Percentiles rank a stretch among this genome's conserved stretches.
Evolutionary conservation across 2,113 vertebrate species (phyloP).

Genomic region (Anolis carolinensis): DNA sequence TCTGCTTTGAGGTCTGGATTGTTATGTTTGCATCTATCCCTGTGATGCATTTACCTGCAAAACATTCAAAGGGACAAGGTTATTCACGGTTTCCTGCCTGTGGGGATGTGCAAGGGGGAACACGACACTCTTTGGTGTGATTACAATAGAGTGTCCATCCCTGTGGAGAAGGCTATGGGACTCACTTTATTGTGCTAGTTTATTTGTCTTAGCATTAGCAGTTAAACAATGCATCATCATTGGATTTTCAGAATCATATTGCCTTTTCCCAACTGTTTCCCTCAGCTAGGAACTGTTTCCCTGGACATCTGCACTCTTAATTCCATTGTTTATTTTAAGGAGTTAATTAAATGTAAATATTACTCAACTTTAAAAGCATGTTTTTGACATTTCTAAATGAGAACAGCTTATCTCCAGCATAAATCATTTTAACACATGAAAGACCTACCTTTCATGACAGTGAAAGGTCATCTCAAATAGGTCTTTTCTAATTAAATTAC

Average conservation of each 20-base stretch:
- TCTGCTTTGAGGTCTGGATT: slow-evolving; percentile 24
- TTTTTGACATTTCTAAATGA: background rate
- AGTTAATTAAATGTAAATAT: background rate
- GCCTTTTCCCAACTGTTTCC: background rate
- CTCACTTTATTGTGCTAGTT: background rate
- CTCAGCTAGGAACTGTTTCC: background rate
- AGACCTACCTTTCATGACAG: background rate
- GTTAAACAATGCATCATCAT: background rate
- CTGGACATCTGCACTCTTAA: background rate
- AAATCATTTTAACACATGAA: background rate
- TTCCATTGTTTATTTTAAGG: background rate
- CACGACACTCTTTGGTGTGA: background rate
- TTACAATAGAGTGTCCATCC: background rate
- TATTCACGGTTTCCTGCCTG: slow-evolving; percentile 17
- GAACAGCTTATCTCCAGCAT: background rate
- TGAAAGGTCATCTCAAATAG: background rate
- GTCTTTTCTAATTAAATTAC: background rate
- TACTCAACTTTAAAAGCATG: background rate
- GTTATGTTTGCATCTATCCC: background rate
- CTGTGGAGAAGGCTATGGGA: background rate
- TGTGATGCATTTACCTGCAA: background rate
- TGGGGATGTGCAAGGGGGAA: background rate
- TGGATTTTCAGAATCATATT: background rate
- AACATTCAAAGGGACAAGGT: background rate
- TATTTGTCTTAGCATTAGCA: background rate